phyloP scores from a whole-genome alignment of 2,797 vertebrate species.

The Orestias chungarensis region DNA sequence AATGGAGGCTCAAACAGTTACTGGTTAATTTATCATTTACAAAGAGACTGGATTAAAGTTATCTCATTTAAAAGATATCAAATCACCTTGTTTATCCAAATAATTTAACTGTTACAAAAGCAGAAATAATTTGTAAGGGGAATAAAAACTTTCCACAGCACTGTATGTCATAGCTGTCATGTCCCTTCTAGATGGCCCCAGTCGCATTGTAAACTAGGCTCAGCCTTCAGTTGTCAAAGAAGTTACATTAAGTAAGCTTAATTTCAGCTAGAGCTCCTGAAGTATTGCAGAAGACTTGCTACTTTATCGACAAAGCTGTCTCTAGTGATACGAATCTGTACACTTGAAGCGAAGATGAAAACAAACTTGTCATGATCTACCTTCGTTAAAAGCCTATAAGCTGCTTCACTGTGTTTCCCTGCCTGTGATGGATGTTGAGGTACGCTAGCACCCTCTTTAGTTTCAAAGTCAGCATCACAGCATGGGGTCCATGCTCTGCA shows the following conservation, averaged over 20 bases:
- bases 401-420: conserved; percentile 52
- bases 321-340: conserved; percentile 59
- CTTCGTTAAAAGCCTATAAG: conserved; percentile 51
- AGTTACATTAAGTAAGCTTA: conserved; percentile 49
- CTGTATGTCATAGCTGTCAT: conserved; percentile 56
- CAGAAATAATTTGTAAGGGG: neutral
- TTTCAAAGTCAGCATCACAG: conserved; percentile 63
- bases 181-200: conserved; percentile 56
- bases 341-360: conserved; percentile 59
- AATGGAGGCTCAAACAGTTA: too few relatives aligned
- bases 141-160: neutral
- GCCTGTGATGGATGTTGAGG: conserved; percentile 57
- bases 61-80: too few relatives aligned
- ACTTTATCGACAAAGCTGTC: conserved; percentile 33
- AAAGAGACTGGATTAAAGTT: too few relatives aligned
- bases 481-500: conserved; percentile 37
- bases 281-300: conserved; percentile 24
- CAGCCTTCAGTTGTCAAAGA: conserved; percentile 51
- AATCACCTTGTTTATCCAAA: neutral
- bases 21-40: too few relatives aligned
- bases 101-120: neutral
- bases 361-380: conserved; percentile 54
- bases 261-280: conserved; percentile 27
- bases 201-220: conserved; percentile 54
- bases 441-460: conserved; percentile 69